These are phyloP conservation scores for Phylloscopus whistleri DNA, from an alignment of 2,113 vertebrate species.

Conservation along the genomic window DNA sequence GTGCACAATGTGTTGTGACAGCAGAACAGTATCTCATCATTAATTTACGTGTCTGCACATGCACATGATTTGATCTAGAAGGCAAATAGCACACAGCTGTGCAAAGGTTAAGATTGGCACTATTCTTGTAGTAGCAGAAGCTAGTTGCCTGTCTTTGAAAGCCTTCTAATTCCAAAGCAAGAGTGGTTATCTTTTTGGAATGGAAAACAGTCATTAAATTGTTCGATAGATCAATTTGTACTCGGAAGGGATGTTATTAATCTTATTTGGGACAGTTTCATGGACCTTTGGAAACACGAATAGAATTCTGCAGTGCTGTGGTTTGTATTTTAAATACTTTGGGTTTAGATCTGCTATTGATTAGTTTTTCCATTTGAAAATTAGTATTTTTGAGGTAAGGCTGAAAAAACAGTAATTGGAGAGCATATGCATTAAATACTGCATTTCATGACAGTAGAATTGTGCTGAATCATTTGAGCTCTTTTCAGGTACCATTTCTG, in stretches of 20 bases:
- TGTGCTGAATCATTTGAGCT: neutral
- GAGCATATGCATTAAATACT: neutral
- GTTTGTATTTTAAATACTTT: neutral
- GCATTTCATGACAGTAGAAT: neutral
- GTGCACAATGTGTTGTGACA: slow-evolving; percentile 14
- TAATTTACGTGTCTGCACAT: neutral
- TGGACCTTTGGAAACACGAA: neutral
- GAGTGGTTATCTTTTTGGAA: neutral
- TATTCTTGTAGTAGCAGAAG: neutral
- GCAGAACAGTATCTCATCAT: neutral
- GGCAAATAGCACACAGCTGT: neutral
- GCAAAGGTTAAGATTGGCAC: neutral
- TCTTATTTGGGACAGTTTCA: neutral
- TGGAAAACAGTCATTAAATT: neutral
- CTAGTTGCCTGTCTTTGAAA: neutral
- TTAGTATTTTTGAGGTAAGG: neutral
- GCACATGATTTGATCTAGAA: neutral
- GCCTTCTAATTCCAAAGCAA: neutral
- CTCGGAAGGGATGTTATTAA: neutral
- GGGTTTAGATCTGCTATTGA: neutral
- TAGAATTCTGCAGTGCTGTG: neutral
- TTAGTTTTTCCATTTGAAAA: slow-evolving; percentile 10
- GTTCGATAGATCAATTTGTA: neutral
- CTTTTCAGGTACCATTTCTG: neutral
- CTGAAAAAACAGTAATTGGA: neutral